These are phyloP conservation scores for Agrilus planipennis DNA, from an alignment of 1,140 invertebrate species.

Conservation along the genomic window DNA sequence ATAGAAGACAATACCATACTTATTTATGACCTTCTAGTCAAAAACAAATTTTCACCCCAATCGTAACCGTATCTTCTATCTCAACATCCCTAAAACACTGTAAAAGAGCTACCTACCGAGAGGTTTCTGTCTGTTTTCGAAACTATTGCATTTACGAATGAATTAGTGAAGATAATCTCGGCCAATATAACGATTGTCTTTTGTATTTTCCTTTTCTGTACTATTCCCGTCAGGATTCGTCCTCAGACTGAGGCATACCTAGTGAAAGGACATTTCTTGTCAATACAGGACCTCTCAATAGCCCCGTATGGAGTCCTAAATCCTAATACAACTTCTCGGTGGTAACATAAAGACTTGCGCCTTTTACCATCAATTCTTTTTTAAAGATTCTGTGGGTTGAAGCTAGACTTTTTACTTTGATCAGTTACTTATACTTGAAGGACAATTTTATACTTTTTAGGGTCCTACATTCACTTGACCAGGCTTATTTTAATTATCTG, in stretches of 20 bases:
- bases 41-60: too few species aligned
- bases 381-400: conserved; percentile 92
- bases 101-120: conserved; percentile 97
- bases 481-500: too few species aligned
- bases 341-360: conserved; percentile 72
- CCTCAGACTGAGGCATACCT: conserved; percentile 97
- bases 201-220: conserved; percentile 99
- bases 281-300: conserved; percentile 95
- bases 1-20: too few species aligned
- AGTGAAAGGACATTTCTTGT: conserved; percentile 99
- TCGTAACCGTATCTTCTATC: conserved; percentile 92
- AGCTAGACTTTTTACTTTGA: too few species aligned
- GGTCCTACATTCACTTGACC: too few species aligned
- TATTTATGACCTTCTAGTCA: too few species aligned
- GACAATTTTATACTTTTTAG: too few species aligned
- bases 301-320: conserved; percentile 98
- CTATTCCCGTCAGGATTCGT: conserved; percentile 90
- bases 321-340: conserved; percentile 89
- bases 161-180: conserved; percentile 98
- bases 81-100: conserved; percentile 99
- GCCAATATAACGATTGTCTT: conserved; percentile 94
- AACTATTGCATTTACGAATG: conserved; percentile 95
- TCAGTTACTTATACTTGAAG: too few species aligned
- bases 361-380: conserved; percentile 52
- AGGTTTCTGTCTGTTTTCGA: conserved; percentile 97